phyloP scores from a whole-genome alignment of 2,888 invertebrate species.

The Dicycla oo region DNA sequence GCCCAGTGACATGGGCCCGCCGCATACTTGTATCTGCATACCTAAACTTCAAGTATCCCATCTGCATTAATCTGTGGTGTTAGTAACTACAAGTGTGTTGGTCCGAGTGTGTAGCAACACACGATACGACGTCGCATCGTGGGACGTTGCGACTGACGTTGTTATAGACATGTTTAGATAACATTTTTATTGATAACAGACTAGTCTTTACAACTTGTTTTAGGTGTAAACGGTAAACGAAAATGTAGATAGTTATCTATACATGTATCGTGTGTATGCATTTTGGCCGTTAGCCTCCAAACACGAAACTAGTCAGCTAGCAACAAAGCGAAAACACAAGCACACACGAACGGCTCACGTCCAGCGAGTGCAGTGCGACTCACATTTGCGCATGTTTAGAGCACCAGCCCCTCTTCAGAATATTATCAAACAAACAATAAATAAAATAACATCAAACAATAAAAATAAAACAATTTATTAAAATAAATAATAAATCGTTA shows the following conservation, averaged over 20 bases:
- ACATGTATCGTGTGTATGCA: no score
- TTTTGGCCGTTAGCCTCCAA: neutral
- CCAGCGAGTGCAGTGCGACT: neutral
- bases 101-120: neutral
- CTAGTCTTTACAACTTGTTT: no score
- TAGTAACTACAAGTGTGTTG: no score
- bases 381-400: no score
- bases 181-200: no score
- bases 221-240: no score
- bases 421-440: conserved; percentile 1
- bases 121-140: neutral
- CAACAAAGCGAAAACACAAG: neutral
- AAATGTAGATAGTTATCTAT: neutral
- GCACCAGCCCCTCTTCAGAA: neutral
- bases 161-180: no score
- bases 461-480: conserved; percentile 79
- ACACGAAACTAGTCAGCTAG: neutral
- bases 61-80: no score
- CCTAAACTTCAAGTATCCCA: no score
- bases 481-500: conserved; percentile 76
- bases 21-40: no score
- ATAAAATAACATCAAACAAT: conserved; percentile 52
- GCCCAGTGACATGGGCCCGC: no score
- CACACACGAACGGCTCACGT: neutral
- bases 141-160: no score